Evolutionary conservation across 2,113 vertebrate species (phyloP).

Genomic region (Suricata suricatta): DNA sequence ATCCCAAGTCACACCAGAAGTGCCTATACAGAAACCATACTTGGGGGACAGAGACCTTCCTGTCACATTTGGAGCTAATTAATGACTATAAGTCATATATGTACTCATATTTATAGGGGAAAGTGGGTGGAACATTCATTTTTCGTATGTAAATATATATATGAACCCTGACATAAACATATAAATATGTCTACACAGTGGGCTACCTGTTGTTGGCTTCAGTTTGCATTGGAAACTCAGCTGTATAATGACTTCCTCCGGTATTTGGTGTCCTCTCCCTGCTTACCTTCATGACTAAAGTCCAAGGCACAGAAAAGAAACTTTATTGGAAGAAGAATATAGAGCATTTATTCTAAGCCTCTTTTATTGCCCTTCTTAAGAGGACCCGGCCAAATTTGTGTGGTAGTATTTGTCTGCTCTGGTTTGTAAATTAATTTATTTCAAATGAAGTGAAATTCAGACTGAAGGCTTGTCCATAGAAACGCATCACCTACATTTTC

Average conservation of each 20-base stretch:
- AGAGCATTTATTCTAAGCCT: not conserved
- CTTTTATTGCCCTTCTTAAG: not conserved
- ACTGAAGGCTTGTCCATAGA: not conserved
- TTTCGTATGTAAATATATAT: not conserved
- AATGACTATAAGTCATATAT: not conserved
- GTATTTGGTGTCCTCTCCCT: not conserved
- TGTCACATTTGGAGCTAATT: not conserved
- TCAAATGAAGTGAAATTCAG: not conserved
- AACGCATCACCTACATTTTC: not conserved
- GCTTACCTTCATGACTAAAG: not conserved
- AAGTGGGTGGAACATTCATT: not conserved
- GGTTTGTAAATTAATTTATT: not conserved
- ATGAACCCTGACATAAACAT: not conserved
- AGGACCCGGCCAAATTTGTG: not conserved
- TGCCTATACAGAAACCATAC: not conserved
- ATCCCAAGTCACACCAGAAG: not conserved
- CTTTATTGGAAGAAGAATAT: not conserved
- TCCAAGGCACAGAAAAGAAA: slow-evolving; percentile 1
- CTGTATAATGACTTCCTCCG: not conserved
- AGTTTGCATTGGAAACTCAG: not conserved
- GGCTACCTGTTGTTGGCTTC: not conserved
- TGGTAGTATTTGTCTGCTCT: not conserved
- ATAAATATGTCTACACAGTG: not conserved
- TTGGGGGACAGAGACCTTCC: not conserved
- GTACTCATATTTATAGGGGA: not conserved